Evolutionary conservation across 2,113 vertebrate genomes (phyloP), one percentile per base, ranked within the genome.

Genomic region (Chunga burmeisteri): DNA sequence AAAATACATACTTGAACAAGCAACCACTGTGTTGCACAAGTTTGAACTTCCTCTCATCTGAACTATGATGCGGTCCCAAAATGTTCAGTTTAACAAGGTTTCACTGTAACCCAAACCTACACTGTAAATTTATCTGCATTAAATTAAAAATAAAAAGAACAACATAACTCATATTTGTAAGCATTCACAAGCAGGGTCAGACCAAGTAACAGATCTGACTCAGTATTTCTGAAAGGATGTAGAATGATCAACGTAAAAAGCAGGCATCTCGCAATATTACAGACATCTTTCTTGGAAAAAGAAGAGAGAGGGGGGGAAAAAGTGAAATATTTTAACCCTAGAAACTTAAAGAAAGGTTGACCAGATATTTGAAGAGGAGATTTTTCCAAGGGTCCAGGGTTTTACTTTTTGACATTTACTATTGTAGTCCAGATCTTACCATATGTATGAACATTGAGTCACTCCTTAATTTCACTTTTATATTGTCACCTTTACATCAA

Each of bases 1-100:
- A 91, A 94, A 94, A 91, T 63, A n/a, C 46, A 38, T 58, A 65
- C 23, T 92, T 88, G 67, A 83, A 88, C 46, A 92, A 91, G 59
- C 11, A 88, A 70, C 63, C 55, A 34, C 67, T 62, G 19, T 46
- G 58, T 83, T 91, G 88, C 59, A 47, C 75, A 86, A 95, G 50
- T 59, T 78, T 75, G 38, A 91, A 91, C 63, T 96, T 95, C 94
- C 82, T 83, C 59, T 94, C 55, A 27, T 88, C 12, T 84, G 49
- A 88, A 77, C 58, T 68, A 25, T 62, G 50, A 36, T 88, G 58
- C 53, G 80, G 63, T 68, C 74, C 71, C 62, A 70, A 70, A 90
- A 77, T 66, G 19, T 58, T 94, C 21, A 10, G 7, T 88, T 86
- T 68, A 86, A 88, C 30, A 50, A 78, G n/a, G 25, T 77, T 96